Percentiles rank a stretch among this genome's conserved stretches.
Evolutionary conservation across 2,113 vertebrate genomes (phyloP).

Genomic region (Salminus brasiliensis): DNA sequence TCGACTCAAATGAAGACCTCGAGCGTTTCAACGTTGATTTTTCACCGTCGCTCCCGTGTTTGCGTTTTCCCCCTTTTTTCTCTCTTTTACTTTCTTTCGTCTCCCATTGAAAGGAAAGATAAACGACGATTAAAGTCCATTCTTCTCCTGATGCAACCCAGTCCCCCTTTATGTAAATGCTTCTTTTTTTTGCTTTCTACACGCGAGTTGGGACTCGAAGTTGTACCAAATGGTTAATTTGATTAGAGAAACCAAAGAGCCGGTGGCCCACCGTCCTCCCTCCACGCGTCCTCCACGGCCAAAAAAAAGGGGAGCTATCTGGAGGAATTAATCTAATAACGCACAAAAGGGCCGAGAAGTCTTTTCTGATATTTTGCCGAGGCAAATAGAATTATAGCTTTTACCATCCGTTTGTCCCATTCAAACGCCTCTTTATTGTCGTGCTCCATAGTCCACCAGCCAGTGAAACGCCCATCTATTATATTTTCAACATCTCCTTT

Average conservation of each 20-base stretch:
- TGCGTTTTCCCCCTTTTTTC: conserved; percentile 54
- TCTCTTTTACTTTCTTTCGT: conserved; percentile 65
- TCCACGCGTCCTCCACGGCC: conserved; percentile 95
- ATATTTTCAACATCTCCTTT: conserved; percentile 75
- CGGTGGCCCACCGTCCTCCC: conserved; percentile 93
- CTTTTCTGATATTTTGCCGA: conserved; percentile 95
- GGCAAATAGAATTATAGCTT: conserved; percentile 97
- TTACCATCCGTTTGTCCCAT: conserved; percentile 80
- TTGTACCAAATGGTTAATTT: conserved; percentile 98
- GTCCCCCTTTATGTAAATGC: conserved; percentile 79
- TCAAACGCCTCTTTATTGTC: conserved; percentile 82
- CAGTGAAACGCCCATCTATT: conserved; percentile 72
- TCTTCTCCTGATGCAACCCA: conserved; percentile 73
- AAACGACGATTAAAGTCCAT: conserved; percentile 70
- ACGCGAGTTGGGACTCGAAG: conserved; percentile 90
- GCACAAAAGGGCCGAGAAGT: conserved; percentile 92
- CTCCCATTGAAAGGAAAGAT: conserved; percentile 66
- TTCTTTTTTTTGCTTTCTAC: conserved; percentile 86
- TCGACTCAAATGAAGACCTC: conserved; percentile 16
- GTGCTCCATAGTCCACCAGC: conserved; percentile 77
- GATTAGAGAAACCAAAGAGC: conserved; percentile 96
- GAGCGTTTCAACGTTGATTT: conserved; percentile 60
- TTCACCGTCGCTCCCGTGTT: conserved; percentile 59
- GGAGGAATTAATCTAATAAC: conserved; percentile 98
- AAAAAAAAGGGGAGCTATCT: conserved; percentile 81